Conservation (phyloP, 2,888 invertebrate genomes). For the Platerodrilus igneus region DNA sequence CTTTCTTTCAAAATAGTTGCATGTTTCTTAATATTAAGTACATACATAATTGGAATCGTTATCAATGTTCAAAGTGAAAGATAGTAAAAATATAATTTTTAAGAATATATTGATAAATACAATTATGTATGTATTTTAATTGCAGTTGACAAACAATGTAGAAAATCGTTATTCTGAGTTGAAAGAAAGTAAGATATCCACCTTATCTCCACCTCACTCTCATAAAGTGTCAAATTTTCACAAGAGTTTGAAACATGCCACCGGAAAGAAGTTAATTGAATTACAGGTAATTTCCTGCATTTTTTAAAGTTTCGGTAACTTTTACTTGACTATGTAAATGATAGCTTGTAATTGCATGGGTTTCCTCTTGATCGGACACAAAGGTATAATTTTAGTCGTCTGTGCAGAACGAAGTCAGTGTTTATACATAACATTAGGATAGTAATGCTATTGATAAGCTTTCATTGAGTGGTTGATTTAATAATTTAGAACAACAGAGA, state of each 20-base stretch:
- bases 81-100: slow-evolving; percentile 33
- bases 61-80: slow-evolving; percentile 26
- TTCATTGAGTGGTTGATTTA: too few species aligned
- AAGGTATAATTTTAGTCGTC: too few species aligned
- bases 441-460: too few species aligned
- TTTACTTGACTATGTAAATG: slow-evolving; percentile 1
- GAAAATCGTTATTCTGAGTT: slow-evolving; percentile 77
- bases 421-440: too few species aligned
- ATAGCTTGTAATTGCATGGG: too few species aligned
- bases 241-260: slow-evolving; percentile 84
- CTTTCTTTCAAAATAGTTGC: slow-evolving; percentile 55
- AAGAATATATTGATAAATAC: slow-evolving; percentile 33
- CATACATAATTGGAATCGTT: slow-evolving; percentile 14
- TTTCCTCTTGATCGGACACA: too few species aligned
- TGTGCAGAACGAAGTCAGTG: too few species aligned
- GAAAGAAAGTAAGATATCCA: slow-evolving; percentile 88
- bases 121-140: slow-evolving; percentile 37
- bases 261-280: slow-evolving; percentile 78
- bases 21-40: too few species aligned
- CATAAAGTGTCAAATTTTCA: slow-evolving; percentile 93
- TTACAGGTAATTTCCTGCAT: slow-evolving; percentile 70
- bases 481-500: too few species aligned
- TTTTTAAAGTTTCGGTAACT: not conserved
- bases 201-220: slow-evolving; percentile 79
- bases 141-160: slow-evolving; percentile 46